Conservation (phyloP, 2,888 invertebrate genomes). For the Metallyticus violacea region DNA sequence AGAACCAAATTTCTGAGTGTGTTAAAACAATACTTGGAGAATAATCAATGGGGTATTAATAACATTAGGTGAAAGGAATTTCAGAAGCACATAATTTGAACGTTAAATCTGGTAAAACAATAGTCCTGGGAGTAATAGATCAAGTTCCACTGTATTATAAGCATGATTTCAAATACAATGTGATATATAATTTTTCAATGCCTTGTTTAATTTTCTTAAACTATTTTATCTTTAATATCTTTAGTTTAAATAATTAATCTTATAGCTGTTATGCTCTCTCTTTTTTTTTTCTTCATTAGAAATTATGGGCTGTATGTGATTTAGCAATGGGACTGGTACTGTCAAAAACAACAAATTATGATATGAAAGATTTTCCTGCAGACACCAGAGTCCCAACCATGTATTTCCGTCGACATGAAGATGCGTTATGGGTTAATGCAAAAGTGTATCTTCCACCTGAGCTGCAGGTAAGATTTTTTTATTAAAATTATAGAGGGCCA, state of each 20-base stretch:
- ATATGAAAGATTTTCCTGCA: conserved; percentile 83
- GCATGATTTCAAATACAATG: not conserved
- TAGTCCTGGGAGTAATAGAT: too few species aligned
- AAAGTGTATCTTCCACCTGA: conserved; percentile 78
- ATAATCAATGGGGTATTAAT: too few species aligned
- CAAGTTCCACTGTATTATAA: not conserved
- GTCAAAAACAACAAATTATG: conserved; percentile 82
- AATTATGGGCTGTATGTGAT: conserved; percentile 96
- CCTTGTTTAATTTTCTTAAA: not conserved
- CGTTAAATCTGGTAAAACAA: too few species aligned
- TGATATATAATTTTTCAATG: too few species aligned
- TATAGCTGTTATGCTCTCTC: not conserved
- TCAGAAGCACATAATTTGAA: too few species aligned
- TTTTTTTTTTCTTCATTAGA: conserved; percentile 56
- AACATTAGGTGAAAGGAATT: too few species aligned
- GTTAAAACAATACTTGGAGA: too few species aligned
- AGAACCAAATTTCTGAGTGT: too few species aligned
- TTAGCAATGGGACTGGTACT: conserved; percentile 87
- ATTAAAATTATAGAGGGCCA: not conserved
- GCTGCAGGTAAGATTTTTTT: conserved; percentile 53
- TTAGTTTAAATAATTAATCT: not conserved
- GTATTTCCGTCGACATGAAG: conserved; percentile 77
- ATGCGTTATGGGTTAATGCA: conserved; percentile 63
- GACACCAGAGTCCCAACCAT: conserved; percentile 85
- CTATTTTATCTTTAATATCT: not conserved